Evolutionary conservation across 23 tunicate species (phyloP).

Genomic region (Diplosoma virens): DNA sequence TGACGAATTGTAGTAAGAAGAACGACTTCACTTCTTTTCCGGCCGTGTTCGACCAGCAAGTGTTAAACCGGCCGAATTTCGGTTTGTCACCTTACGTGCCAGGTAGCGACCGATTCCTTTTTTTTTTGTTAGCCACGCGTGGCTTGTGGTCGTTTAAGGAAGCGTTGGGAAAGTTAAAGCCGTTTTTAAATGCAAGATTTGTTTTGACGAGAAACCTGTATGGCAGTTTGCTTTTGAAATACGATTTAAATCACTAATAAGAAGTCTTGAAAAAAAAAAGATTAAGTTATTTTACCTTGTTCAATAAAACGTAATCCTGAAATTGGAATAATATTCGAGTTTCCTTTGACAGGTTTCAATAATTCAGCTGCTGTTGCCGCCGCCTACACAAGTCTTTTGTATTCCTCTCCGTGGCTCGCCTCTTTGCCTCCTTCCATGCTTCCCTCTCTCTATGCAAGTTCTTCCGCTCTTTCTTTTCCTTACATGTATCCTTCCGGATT

Average conservation of each 20-base stretch:
- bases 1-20: background rate
- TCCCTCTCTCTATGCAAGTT: constrained; percentile 3
- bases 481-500: constrained; percentile 8
- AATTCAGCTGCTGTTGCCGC: constrained; percentile 37
- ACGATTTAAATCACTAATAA: no score
- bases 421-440: constrained; percentile 12
- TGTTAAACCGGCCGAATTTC: background rate
- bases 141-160: no score
- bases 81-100: background rate
- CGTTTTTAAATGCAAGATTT: no score
- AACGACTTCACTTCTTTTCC: background rate
- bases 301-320: no score
- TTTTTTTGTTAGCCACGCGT: no score
- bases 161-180: no score
- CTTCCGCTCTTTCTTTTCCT: background rate
- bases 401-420: constrained; percentile 71
- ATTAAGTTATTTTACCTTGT: no score
- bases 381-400: constrained; percentile 56
- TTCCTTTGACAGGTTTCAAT: constrained; percentile 4
- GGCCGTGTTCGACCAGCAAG: background rate
- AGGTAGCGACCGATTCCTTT: no score
- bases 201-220: no score
- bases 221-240: no score
- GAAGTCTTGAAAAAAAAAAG: no score
- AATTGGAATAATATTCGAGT: no score